A percentile compares a stretch with the other conserved stretches of the same genome.
These are phyloP conservation scores for Himantopus leucocephalus DNA, from an alignment of 2,113 vertebrate species.

Conservation along the genomic window DNA sequence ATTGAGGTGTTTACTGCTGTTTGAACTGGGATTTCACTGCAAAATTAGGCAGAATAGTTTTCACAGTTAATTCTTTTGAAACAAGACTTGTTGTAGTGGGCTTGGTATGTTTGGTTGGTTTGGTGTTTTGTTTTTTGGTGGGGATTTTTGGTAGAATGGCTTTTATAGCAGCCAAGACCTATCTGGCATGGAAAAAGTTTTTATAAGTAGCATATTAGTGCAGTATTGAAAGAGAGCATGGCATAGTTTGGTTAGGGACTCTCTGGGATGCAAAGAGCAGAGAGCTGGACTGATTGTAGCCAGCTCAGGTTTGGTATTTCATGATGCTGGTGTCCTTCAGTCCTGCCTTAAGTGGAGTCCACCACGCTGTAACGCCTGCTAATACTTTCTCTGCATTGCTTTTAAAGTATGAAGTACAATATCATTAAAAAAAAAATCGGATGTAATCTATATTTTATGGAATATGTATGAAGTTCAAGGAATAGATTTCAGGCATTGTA, in stretches of 20 bases:
- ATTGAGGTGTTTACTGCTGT: not conserved
- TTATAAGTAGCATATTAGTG: not conserved
- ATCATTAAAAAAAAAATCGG: not conserved
- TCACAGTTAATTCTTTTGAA: not conserved
- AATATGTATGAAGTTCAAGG: not conserved
- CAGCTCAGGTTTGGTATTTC: not conserved
- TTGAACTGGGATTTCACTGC: not conserved
- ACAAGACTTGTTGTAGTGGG: not conserved
- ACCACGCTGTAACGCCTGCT: not conserved
- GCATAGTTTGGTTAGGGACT: not conserved
- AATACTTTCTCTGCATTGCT: not conserved
- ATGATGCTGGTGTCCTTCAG: not conserved
- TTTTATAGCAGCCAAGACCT: not conserved
- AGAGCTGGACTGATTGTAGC: not conserved
- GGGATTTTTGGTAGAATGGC: fast-evolving
- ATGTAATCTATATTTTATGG: not conserved
- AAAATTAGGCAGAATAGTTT: not conserved
- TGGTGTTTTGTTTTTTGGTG: not conserved
- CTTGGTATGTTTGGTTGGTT: too few relatives aligned
- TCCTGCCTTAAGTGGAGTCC: not conserved
- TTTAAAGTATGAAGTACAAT: not conserved
- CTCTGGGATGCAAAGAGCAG: not conserved
- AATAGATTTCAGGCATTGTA: not conserved
- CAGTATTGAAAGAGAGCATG: not conserved
- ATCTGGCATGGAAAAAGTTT: not conserved